A percentile compares a stretch with the other conserved stretches of the same genome.
Conservation (phyloP, 2,888 invertebrate genomes). For the Nemotelus pantherinus region DNA sequence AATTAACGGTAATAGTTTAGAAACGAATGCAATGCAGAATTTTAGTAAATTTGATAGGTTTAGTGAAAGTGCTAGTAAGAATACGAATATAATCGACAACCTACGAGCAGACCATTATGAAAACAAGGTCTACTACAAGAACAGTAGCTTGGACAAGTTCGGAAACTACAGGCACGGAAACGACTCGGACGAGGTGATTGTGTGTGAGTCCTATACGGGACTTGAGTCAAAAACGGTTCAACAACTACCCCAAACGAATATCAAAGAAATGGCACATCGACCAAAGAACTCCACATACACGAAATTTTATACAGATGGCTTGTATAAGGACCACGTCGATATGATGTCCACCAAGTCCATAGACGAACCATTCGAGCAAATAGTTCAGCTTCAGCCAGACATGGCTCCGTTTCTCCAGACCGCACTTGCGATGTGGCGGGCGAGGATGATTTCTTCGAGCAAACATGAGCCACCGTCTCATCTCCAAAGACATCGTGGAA, state of each 20-base stretch:
- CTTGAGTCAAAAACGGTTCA: background rate
- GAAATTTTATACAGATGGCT: constrained; percentile 45
- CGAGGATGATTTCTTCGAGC: background rate
- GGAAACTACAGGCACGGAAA: constrained; percentile 42
- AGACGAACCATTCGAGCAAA: constrained; percentile 46
- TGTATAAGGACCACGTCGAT: constrained; percentile 43
- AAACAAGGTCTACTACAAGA: constrained; percentile 48
- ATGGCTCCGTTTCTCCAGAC: constrained; percentile 37
- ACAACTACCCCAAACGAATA: background rate
- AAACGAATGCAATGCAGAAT: constrained; percentile 43
- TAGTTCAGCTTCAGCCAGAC: constrained; percentile 42
- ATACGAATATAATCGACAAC: constrained; percentile 37
- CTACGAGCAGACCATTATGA: constrained; percentile 37
- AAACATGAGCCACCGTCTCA: constrained; percentile 12
- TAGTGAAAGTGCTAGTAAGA: constrained; percentile 27
- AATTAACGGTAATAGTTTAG: constrained; percentile 47
- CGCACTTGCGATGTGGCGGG: constrained; percentile 37
- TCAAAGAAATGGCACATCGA: background rate
- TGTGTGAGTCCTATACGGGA: constrained; percentile 48
- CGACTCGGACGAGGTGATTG: constrained; percentile 48
- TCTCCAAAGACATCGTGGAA: background rate
- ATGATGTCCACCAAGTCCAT: constrained; percentile 43
- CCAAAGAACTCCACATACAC: constrained; percentile 47
- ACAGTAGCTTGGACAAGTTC: constrained; percentile 44
- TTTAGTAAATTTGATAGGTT: constrained; percentile 37